Evolutionary conservation across 2,797 vertebrate species (phyloP), one percentile per base, ranked within the genome.

Genomic region (Hipposideros larvatus): DNA sequence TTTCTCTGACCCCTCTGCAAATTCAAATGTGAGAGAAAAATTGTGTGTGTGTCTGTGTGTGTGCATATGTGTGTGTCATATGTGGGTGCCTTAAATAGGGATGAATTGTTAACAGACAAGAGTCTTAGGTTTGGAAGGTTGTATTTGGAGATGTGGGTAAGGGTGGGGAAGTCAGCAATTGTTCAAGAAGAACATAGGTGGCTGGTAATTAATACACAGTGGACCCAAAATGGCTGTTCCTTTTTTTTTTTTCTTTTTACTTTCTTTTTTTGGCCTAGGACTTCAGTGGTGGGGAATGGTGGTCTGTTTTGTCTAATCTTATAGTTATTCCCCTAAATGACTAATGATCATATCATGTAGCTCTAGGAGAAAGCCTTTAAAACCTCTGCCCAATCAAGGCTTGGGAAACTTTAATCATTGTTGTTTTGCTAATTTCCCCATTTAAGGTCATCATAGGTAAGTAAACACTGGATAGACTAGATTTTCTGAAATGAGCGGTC

Each of bases 1-100:
- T 96, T 51, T 19, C 57, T 77, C 78, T 71, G 41, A 96, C 73
- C 75, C 63, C 11, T 87, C 73, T 85, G 41, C 37, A 95, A 94
- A 97, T 98, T 88, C 94, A 97, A 98, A 98, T 97, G 97, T 97
- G 96, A 97, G 97, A 93, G 68, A 95, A 96, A 95, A 85, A 85
- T 79, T 95, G 3, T 51, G 48, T 43, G 43, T 83, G 16, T 65
- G 37, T 31, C 41, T 31, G 14, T 46, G 24, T 90, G 19, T 87
- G 28, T n/a, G 4, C 43, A 9, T 7, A 9, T 59, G 24, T 55
- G 28, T 34, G 48, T 51, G 22, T 51, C n/a, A 46, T 24, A n/a
- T 15, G 5, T 43, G 48, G 24, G 28, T 46, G 19, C 15, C n/a
- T 82, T 5, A 10, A 86, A 57, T 26, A 19, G 51, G 37, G 2